Conservation (phyloP, 2,888 invertebrate species). For the Tinea pellionella region DNA sequence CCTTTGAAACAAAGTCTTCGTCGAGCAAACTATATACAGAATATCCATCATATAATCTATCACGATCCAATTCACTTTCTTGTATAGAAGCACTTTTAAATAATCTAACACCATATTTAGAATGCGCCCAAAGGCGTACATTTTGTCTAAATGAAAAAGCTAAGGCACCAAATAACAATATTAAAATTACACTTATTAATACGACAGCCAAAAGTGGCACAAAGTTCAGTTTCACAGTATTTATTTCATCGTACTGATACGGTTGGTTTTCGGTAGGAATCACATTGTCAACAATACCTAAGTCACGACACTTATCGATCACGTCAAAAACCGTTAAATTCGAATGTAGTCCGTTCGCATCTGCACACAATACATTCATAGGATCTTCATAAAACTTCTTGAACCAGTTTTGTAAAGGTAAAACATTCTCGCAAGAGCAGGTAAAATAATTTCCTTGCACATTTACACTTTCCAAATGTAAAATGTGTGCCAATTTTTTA, state of each 20-base stretch:
- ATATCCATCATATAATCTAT: conserved; percentile 87
- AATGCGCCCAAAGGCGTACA: conserved; percentile 83
- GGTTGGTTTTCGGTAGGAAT: conserved; percentile 68
- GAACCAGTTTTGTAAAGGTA: conserved; percentile 75
- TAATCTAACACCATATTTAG: conserved; percentile 81
- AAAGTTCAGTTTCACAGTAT: conserved; percentile 74
- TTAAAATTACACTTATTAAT: conserved; percentile 76
- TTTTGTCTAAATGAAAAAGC: conserved; percentile 83
- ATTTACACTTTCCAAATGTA: conserved; percentile 72
- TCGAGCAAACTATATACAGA: conserved; percentile 87
- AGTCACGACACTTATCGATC: conserved; percentile 60
- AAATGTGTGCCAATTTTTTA: conserved; percentile 71
- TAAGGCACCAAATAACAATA: conserved; percentile 77
- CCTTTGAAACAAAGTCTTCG: conserved; percentile 77
- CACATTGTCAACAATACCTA: conserved; percentile 63
- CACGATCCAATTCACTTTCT: conserved; percentile 70
- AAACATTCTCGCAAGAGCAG: conserved; percentile 79
- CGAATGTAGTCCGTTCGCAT: conserved; percentile 53
- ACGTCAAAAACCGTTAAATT: conserved; percentile 60
- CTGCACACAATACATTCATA: conserved; percentile 73
- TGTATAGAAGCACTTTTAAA: conserved; percentile 73
- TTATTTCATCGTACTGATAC: conserved; percentile 73
- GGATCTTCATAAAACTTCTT: conserved; percentile 73
- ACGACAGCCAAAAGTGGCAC: conserved; percentile 81
- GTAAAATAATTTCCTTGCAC: conserved; percentile 83